A percentile compares a stretch with the other conserved stretches of the same genome.
These are phyloP conservation scores for Porites divaricata DNA, from an alignment of 92 coral and sea anemone species.

Conservation along the genomic window DNA sequence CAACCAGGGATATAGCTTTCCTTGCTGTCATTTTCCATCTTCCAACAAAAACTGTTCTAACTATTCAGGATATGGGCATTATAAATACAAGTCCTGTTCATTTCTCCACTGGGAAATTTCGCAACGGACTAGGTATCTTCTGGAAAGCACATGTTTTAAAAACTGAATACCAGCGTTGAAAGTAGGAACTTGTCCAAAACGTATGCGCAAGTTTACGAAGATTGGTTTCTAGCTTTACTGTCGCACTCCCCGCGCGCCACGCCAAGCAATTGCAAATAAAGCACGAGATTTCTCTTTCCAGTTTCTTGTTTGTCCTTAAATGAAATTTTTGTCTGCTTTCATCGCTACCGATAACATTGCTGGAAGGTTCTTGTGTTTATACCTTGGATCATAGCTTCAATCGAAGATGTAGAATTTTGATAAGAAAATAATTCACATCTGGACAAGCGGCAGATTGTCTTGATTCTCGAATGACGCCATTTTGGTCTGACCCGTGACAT, in stretches of 20 bases:
- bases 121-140: neutral
- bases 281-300: neutral
- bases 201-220: constrained; percentile 24
- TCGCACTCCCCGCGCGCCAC: neutral
- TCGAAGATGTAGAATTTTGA: constrained; percentile 14
- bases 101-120: too few relatives aligned
- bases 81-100: neutral
- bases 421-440: constrained; percentile 25
- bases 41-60: too few relatives aligned
- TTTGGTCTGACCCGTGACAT: constrained; percentile 6
- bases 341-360: neutral
- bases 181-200: neutral
- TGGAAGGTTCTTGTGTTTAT: constrained; percentile 4
- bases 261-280: neutral
- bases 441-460: constrained; percentile 18
- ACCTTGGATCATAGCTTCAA: neutral
- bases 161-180: constrained; percentile 24
- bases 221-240: neutral
- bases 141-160: constrained; percentile 7
- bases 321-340: neutral
- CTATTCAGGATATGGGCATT: neutral
- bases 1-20: too few relatives aligned
- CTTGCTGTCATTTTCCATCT: too few relatives aligned
- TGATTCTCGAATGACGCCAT: neutral
- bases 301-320: neutral